These are phyloP conservation scores for Rhagonycha lutea DNA, from an alignment of 2,888 invertebrate genomes.

Conservation along the genomic window DNA sequence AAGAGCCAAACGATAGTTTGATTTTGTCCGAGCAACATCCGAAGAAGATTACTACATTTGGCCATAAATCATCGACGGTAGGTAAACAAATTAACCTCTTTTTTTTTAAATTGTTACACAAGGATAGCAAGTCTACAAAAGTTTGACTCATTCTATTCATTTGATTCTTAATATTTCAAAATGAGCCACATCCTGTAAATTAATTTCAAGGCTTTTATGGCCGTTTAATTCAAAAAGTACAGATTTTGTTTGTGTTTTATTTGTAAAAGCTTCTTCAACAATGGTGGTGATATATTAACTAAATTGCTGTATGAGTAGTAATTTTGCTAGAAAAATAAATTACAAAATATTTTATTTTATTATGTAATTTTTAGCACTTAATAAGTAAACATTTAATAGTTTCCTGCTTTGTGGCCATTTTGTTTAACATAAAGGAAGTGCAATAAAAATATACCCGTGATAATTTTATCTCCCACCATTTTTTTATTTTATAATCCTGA, in stretches of 20 bases:
- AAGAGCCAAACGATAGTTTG: not conserved
- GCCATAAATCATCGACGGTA: not conserved
- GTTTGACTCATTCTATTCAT: constrained; percentile 24
- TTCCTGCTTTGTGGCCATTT: constrained; percentile 22
- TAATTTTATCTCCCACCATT: constrained; percentile 10
- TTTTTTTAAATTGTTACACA: constrained; percentile 1
- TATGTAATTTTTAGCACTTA: constrained; percentile 15
- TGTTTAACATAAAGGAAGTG: constrained; percentile 14
- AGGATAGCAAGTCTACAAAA: constrained; percentile 16
- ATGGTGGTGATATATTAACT: not conserved
- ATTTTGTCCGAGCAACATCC: not conserved
- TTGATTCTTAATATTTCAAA: constrained; percentile 21
- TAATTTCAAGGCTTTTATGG: constrained; percentile 20
- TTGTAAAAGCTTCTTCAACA: not conserved
- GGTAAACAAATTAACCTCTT: not conserved
- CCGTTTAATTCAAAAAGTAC: constrained; percentile 1
- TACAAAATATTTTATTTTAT: not conserved
- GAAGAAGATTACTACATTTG: not conserved
- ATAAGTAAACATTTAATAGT: constrained; percentile 22
- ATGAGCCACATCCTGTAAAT: constrained; percentile 28
- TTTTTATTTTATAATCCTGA: not conserved
- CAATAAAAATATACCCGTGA: constrained; percentile 15
- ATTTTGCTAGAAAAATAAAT: not conserved
- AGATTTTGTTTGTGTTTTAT: not conserved
- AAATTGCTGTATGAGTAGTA: not conserved